Evolutionary conservation across 2,113 vertebrate genomes (phyloP).

Genomic region (Neogobius melanostomus): DNA sequence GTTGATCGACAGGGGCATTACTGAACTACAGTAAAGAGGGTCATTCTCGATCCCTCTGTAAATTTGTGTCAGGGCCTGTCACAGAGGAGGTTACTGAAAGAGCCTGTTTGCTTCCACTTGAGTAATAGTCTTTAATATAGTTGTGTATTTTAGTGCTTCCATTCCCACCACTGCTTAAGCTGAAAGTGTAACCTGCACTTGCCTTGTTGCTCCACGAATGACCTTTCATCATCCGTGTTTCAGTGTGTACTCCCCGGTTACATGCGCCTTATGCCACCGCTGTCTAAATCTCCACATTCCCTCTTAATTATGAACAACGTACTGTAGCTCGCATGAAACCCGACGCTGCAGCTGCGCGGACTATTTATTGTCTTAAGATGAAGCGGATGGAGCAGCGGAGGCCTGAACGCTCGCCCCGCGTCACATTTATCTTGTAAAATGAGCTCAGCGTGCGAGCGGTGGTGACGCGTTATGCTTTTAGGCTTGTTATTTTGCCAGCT

Average conservation of each 20-base stretch:
- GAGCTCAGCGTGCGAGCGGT: not conserved
- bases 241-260: slow-evolving; percentile 7
- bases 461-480: slow-evolving; percentile 12
- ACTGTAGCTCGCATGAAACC: not conserved
- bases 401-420: not conserved
- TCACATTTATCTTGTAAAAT: slow-evolving; percentile 21
- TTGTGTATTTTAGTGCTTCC: too few species aligned
- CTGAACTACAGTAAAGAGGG: too few species aligned
- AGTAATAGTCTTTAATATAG: too few species aligned
- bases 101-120: too few species aligned
- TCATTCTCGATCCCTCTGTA: too few species aligned
- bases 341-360: not conserved
- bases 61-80: too few species aligned
- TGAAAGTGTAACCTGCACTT: too few species aligned
- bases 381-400: not conserved
- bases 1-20: too few species aligned
- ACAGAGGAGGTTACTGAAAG: too few species aligned
- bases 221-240: not conserved
- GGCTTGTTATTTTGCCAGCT: not conserved
- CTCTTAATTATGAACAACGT: slow-evolving; percentile 6
- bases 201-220: too few species aligned
- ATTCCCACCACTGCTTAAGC: too few species aligned
- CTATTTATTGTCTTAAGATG: slow-evolving; percentile 6
- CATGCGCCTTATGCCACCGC: slow-evolving; percentile 6
- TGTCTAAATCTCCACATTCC: not conserved